Percentiles rank a stretch among this genome's conserved stretches.
phyloP scores from a whole-genome alignment of 2,113 vertebrate species.

The Pseudorectes ferrugineus region DNA sequence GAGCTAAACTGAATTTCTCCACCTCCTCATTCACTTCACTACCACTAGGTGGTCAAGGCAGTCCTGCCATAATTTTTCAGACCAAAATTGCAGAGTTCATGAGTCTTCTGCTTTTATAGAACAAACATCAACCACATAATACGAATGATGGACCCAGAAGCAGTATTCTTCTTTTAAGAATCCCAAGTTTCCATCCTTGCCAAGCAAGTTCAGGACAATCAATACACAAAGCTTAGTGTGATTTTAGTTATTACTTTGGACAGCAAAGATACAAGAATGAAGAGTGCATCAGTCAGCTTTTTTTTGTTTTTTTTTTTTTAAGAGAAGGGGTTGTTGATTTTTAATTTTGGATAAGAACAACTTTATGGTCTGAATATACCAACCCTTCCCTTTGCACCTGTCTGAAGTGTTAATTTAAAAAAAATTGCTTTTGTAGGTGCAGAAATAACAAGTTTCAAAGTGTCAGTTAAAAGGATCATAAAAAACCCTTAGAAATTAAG shows the following conservation, averaged over 20 bases:
- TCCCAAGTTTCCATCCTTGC: not conserved
- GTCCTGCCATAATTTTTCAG: not conserved
- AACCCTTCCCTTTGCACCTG: not conserved
- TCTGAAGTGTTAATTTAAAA: not conserved
- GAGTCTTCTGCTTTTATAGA: not conserved
- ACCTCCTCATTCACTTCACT: not conserved
- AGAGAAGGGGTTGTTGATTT: not conserved
- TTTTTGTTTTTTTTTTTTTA: not conserved
- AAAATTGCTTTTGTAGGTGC: not conserved
- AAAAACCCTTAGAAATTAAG: not conserved
- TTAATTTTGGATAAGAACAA: not conserved
- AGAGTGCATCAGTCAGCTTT: not conserved
- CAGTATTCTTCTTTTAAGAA: not conserved
- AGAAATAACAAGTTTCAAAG: not conserved
- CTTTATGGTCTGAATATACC: not conserved
- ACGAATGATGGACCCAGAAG: not conserved
- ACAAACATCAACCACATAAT: not conserved
- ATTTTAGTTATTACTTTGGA: not conserved
- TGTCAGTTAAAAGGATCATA: not conserved
- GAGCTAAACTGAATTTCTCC: not conserved
- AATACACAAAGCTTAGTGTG: not conserved
- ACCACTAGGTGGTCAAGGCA: not conserved
- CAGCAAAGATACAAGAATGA: not conserved
- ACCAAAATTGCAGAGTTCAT: not conserved
- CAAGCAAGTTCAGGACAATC: not conserved